A percentile compares a stretch with the other conserved stretches of the same genome.
phyloP scores from a whole-genome alignment of 1,140 invertebrate genomes.

The Euwallacea similis region DNA sequence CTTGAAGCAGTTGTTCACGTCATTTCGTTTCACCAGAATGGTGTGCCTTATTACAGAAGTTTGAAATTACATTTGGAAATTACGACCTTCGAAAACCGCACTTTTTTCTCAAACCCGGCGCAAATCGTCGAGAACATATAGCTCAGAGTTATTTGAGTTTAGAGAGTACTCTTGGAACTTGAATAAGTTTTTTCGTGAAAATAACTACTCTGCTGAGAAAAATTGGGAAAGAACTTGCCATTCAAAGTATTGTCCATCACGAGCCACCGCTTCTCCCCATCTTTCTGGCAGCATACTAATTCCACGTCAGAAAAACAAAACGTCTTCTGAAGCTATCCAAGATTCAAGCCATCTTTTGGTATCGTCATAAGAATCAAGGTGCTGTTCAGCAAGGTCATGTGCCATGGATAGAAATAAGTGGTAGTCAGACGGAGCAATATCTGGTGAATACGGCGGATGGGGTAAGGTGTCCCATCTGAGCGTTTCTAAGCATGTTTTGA shows the following conservation, averaged over 20 bases:
- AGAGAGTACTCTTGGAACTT: too few species aligned
- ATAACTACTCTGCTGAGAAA: constrained; percentile 16
- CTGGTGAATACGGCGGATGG: constrained; percentile 53
- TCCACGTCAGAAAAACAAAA: constrained; percentile 18
- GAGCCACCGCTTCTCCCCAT: constrained; percentile 29
- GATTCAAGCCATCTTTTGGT: constrained; percentile 30
- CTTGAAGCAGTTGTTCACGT: too few species aligned
- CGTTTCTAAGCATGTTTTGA: constrained; percentile 48
- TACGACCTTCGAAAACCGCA: too few species aligned
- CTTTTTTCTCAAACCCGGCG: too few species aligned
- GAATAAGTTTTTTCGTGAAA: constrained; percentile 2
- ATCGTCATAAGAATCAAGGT: too few species aligned
- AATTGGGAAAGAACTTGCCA: constrained; percentile 5
- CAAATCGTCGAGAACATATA: not conserved
- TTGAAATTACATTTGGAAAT: too few species aligned
- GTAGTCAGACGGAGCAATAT: constrained; percentile 53
- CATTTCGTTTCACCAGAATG: too few species aligned
- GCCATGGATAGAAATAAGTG: constrained; percentile 50
- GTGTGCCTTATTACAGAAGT: too few species aligned
- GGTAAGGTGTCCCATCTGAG: constrained; percentile 44
- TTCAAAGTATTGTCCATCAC: constrained; percentile 31
- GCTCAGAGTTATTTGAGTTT: too few species aligned
- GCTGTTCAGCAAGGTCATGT: not conserved
- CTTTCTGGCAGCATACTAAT: constrained; percentile 31
- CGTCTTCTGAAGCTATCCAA: constrained; percentile 29